These are phyloP conservation scores for Empis livida DNA, from an alignment of 2,888 invertebrate species.

Conservation along the genomic window DNA sequence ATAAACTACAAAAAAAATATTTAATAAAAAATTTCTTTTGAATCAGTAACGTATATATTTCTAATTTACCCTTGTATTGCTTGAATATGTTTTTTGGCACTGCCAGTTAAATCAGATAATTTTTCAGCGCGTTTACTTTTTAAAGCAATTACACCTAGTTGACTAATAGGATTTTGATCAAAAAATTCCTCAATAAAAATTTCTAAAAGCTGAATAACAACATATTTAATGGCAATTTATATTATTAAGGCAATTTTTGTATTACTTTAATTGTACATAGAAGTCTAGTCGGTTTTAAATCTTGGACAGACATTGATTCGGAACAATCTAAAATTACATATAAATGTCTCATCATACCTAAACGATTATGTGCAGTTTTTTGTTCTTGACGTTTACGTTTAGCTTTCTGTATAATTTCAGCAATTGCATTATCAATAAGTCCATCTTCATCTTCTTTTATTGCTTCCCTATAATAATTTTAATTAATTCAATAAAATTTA, in stretches of 20 bases:
- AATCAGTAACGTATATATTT: no score
- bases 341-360: conserved; percentile 98
- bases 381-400: conserved; percentile 64
- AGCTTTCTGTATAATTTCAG: conserved; percentile 82
- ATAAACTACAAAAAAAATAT: conserved; percentile 34
- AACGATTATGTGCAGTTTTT: conserved; percentile 62
- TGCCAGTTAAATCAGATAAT: conserved; percentile 80
- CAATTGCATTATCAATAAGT: conserved; percentile 76
- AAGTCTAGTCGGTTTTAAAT: conserved; percentile 86
- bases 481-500: background rate
- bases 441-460: conserved; percentile 95
- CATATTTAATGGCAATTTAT: conserved; percentile 5
- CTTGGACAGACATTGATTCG: conserved; percentile 86
- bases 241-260: conserved; percentile 3
- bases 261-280: conserved; percentile 75
- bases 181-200: conserved; percentile 94
- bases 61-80: conserved; percentile 42
- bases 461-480: conserved; percentile 58
- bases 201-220: conserved; percentile 61
- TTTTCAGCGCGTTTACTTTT: conserved; percentile 91
- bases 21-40: background rate
- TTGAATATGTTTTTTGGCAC: conserved; percentile 65
- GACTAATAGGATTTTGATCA: conserved; percentile 97
- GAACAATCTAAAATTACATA: conserved; percentile 88
- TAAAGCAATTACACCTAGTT: conserved; percentile 82